Percentiles rank a stretch among this genome's conserved stretches.
phyloP scores from a whole-genome alignment of 2,113 vertebrate species.

The Caretta caretta region DNA sequence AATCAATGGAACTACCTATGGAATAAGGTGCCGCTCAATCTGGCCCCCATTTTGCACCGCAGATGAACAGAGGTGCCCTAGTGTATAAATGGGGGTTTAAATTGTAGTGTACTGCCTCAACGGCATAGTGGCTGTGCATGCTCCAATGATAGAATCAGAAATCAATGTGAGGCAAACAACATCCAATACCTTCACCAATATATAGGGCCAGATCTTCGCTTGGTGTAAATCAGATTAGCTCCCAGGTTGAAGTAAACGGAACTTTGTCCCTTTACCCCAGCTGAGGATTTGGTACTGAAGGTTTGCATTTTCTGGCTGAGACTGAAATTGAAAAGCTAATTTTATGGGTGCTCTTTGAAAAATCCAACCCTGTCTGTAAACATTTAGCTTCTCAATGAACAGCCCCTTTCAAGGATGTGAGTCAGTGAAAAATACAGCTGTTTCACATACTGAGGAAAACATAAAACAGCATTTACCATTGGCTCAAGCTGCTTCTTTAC shows the following conservation, averaged over 20 bases:
- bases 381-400: conserved; percentile 19
- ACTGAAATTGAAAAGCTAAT: conserved; percentile 44
- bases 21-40: background rate
- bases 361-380: background rate
- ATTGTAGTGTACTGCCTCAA: background rate
- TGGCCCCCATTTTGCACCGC: background rate
- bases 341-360: conserved; percentile 47
- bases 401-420: background rate
- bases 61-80: background rate
- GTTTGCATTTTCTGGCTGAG: conserved; percentile 28
- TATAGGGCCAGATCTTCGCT: background rate
- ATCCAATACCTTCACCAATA: background rate
- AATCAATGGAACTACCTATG: background rate
- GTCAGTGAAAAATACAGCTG: conserved; percentile 38
- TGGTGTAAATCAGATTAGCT: background rate
- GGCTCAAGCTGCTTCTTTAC: conserved; percentile 20
- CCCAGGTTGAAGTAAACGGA: background rate
- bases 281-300: background rate
- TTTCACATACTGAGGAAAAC: conserved; percentile 20
- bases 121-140: background rate
- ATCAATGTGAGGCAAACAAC: background rate
- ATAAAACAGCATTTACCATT: background rate
- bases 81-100: background rate
- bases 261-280: background rate
- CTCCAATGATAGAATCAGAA: background rate